phyloP scores from a whole-genome alignment of 2,797 vertebrate species.

The Sebastes iracundus region DNA sequence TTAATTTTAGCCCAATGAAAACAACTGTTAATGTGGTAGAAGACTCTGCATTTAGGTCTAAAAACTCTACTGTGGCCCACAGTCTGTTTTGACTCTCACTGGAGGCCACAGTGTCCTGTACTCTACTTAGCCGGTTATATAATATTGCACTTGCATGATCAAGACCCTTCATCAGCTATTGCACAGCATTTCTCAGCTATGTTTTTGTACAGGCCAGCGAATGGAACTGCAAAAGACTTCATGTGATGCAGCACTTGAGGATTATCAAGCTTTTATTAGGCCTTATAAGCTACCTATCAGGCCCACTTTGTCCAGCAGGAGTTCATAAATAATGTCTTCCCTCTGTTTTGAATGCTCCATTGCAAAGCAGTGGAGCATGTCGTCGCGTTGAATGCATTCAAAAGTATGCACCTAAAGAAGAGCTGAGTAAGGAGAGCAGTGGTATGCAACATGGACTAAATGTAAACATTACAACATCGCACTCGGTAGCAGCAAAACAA shows the following conservation, averaged over 20 bases:
- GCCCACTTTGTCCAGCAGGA: conserved; percentile 45
- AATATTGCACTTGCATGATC: conserved; percentile 65
- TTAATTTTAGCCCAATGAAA: neutral
- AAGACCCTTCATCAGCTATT: conserved; percentile 4
- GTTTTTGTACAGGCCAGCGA: neutral
- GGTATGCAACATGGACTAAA: conserved; percentile 59
- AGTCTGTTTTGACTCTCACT: conserved; percentile 41
- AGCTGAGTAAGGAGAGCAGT: conserved; percentile 12
- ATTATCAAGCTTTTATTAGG: conserved; percentile 18
- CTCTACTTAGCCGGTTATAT: conserved; percentile 61
- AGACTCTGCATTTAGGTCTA: neutral
- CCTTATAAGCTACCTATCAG: conserved; percentile 13
- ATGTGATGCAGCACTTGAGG: conserved; percentile 6
- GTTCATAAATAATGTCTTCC: conserved; percentile 40
- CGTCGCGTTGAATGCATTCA: neutral
- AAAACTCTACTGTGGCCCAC: conserved; percentile 18
- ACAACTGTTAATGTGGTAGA: neutral
- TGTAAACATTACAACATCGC: conserved; percentile 85
- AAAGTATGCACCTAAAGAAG: neutral
- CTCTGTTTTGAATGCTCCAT: conserved; percentile 13
- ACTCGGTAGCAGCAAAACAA: conserved; percentile 80
- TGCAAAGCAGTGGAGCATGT: neutral
- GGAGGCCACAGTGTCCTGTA: conserved; percentile 63
- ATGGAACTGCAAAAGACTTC: neutral
- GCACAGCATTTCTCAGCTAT: neutral